Conservation (phyloP, 1,140 invertebrate genomes). For the Archivesica marissinica region DNA sequence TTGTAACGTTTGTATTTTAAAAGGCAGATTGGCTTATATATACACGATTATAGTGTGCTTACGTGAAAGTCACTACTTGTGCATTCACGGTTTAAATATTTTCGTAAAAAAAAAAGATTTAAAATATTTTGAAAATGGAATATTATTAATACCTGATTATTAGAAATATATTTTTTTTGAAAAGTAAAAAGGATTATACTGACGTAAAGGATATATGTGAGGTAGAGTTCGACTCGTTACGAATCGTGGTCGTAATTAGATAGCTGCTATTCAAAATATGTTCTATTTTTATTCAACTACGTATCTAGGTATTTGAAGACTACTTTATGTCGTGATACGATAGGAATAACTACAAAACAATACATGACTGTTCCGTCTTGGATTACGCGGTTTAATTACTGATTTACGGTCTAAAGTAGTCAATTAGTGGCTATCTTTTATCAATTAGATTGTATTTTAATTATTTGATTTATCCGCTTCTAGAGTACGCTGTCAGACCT, state of each 20-base stretch:
- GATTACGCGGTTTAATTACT: not conserved
- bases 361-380: not conserved
- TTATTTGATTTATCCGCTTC: not conserved
- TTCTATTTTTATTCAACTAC: too few relatives aligned
- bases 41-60: slow-evolving; percentile 2
- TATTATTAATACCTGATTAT: too few relatives aligned
- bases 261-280: too few relatives aligned
- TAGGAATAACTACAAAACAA: not conserved
- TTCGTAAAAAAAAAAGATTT: not conserved
- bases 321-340: not conserved
- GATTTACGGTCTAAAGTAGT: not conserved
- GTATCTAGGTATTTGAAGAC: too few relatives aligned
- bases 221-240: not conserved
- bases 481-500: not conserved
- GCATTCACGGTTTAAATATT: not conserved
- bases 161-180: not conserved
- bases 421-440: slow-evolving; percentile 26
- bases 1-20: slow-evolving; percentile 32
- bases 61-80: not conserved
- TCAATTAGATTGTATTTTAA: slow-evolving; percentile 31
- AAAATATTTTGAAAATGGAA: not conserved
- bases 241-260: too few relatives aligned
- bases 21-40: slow-evolving; percentile 10
- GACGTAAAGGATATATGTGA: not conserved
- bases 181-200: not conserved